These are phyloP conservation scores for Leucophenga maculata DNA, from an alignment of 2,888 invertebrate genomes.

Conservation along the genomic window DNA sequence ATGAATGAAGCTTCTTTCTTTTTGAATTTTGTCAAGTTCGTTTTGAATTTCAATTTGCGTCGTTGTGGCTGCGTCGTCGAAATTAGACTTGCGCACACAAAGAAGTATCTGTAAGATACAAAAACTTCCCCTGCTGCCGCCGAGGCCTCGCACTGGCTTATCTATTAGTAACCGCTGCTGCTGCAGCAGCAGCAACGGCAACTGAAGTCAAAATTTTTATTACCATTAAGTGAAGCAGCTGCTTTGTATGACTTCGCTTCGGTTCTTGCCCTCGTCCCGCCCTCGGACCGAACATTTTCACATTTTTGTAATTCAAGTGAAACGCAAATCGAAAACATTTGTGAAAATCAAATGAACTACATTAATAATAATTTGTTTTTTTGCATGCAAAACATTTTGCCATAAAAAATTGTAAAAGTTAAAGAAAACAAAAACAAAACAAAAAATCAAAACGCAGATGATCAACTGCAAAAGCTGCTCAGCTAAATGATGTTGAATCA, in stretches of 20 bases:
- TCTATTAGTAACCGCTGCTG: background rate
- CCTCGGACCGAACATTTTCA: background rate
- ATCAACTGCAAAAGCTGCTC: slow-evolving; percentile 23
- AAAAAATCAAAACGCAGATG: background rate
- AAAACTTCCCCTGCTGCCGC: no score
- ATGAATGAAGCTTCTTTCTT: slow-evolving; percentile 67
- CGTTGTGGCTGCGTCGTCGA: background rate
- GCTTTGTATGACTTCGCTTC: slow-evolving; percentile 1
- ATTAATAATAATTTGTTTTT: background rate
- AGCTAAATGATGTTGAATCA: background rate
- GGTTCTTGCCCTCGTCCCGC: background rate
- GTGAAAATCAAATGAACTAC: slow-evolving; percentile 21
- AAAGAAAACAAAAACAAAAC: background rate
- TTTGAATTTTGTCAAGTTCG: slow-evolving; percentile 64
- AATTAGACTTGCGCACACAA: background rate
- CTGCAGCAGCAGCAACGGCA: slow-evolving; percentile 41
- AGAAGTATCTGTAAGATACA: background rate
- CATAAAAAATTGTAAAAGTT: slow-evolving; percentile 1
- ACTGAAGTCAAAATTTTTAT: slow-evolving; percentile 64
- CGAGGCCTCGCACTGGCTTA: background rate
- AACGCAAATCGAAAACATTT: slow-evolving; percentile 19
- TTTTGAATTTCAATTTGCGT: slow-evolving; percentile 62
- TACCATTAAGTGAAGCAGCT: slow-evolving; percentile 40
- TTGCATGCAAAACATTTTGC: slow-evolving; percentile 9
- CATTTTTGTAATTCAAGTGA: slow-evolving; percentile 12